Percentiles rank a stretch among this genome's conserved stretches.
These are phyloP conservation scores for Pseudobourletiella spinata DNA, from an alignment of 1,140 invertebrate species.

Conservation along the genomic window DNA sequence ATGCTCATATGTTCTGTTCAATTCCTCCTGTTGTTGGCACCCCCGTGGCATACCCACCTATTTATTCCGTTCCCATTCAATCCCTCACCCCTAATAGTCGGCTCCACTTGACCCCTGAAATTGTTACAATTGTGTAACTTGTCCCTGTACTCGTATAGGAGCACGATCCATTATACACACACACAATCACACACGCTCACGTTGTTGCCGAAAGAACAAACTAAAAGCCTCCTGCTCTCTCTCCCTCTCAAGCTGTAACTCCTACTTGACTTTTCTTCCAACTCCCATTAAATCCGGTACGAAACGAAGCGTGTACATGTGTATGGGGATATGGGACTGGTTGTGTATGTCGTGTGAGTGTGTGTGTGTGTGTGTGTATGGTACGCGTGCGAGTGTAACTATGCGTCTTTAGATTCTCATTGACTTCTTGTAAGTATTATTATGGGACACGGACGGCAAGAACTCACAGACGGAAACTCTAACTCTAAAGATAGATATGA, in stretches of 20 bases:
- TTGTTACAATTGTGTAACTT: background rate
- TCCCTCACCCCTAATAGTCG: background rate
- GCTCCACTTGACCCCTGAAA: constrained; percentile 6
- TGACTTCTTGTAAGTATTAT: background rate
- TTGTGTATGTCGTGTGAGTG: no score
- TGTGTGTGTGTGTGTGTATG: background rate
- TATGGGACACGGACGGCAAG: background rate
- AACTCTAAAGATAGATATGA: constrained; percentile 16
- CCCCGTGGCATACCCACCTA: background rate
- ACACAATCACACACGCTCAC: no score
- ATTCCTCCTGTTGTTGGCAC: no score
- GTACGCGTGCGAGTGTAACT: background rate
- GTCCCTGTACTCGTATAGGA: background rate
- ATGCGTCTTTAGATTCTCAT: constrained; percentile 1
- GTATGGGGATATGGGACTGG: no score
- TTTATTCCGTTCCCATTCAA: background rate
- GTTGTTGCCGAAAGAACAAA: no score
- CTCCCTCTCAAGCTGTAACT: background rate
- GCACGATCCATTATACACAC: background rate
- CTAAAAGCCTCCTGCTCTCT: no score
- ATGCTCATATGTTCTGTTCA: no score
- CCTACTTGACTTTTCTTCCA: background rate
- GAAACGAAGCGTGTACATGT: no score
- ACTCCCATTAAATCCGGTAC: no score
- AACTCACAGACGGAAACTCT: constrained; percentile 9